Evolutionary conservation across 2,113 vertebrate genomes (phyloP), one percentile per base, ranked within the genome.

Genomic region (Siphamia tubifer): DNA sequence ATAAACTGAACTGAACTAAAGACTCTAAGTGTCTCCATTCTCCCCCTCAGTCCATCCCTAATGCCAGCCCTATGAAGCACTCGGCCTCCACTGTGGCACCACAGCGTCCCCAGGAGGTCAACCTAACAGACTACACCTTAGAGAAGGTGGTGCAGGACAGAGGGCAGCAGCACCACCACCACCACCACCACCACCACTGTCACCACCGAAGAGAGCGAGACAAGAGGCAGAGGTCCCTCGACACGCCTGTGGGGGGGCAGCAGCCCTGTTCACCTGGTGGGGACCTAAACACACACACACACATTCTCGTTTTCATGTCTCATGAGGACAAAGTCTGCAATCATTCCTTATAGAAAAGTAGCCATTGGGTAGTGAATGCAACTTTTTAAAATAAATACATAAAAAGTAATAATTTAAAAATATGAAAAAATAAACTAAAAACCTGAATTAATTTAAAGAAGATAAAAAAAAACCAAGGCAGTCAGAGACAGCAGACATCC

Each of bases 1-100:
- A n/a, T n/a, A n/a, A n/a, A n/a, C n/a, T n/a, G n/a, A n/a, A n/a
- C n/a, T n/a, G n/a, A n/a, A n/a, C n/a, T n/a, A n/a, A n/a, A n/a
- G n/a, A n/a, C n/a, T n/a, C n/a, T n/a, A n/a, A n/a, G n/a, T n/a
- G n/a, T n/a, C n/a, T n/a, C n/a, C n/a, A n/a, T n/a, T n/a, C n/a
- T 38, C n/a, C 58, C 8, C 23, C 25, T 39, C 84, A 99, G 97
- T 86, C 94, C 6, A 93, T 94, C 60, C 88, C 95, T 0, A 94
- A 96, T 38, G 89, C 90, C 25, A 96, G 94, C 63, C 94, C 94
- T 10, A 95, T 98, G 95, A 98, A 94, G 66, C 95, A 95, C 31
- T 98, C 97, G 0, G 90, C 92, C 32, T 97, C 96, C 86, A 96
- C 95, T 0, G 89, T 95, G 89, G 79, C 94, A 1, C 94, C 96